A percentile compares a stretch with the other conserved stretches of the same genome.
Conservation (phyloP, 2,113 vertebrate species). For the Chitala chitala region DNA sequence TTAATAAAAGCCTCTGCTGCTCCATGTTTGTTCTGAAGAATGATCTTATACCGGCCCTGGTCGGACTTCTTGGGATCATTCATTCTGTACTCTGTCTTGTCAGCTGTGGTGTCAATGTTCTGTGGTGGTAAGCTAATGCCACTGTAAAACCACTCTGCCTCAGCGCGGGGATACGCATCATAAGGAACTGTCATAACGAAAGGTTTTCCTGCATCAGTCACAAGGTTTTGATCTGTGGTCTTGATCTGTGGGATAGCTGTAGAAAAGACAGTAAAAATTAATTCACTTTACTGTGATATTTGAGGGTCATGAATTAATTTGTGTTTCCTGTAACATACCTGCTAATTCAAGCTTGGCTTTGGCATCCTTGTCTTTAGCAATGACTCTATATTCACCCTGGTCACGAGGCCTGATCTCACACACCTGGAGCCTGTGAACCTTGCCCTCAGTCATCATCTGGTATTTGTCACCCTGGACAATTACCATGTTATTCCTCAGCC, state of each 20-base stretch:
- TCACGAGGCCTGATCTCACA: conserved; percentile 90
- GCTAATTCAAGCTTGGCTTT: conserved; percentile 93
- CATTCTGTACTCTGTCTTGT: conserved; percentile 81
- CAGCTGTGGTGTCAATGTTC: conserved; percentile 75
- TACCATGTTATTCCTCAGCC: conserved; percentile 96
- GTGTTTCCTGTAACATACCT: conserved; percentile 57
- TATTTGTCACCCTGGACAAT: conserved; percentile 94
- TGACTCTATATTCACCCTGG: conserved; percentile 90
- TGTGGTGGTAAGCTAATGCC: conserved; percentile 69
- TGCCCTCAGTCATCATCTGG: conserved; percentile 98
- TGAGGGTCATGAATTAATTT: not conserved
- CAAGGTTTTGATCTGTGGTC: conserved; percentile 83
- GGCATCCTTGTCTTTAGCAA: conserved; percentile 94
- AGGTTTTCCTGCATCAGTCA: conserved; percentile 88
- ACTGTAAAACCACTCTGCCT: conserved; percentile 85
- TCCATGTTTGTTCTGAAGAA: conserved; percentile 90
- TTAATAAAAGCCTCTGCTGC: conserved; percentile 88
- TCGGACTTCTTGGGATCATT: conserved; percentile 80
- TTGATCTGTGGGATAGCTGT: conserved; percentile 88
- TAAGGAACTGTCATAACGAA: conserved; percentile 86
- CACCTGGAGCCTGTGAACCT: conserved; percentile 87
- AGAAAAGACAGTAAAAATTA: conserved; percentile 18
- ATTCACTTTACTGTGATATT: no score
- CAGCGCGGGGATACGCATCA: conserved; percentile 85
- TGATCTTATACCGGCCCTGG: conserved; percentile 80